Evolutionary conservation across 2,113 vertebrate genomes (phyloP).

Genomic region (Chaetura pelagica): DNA sequence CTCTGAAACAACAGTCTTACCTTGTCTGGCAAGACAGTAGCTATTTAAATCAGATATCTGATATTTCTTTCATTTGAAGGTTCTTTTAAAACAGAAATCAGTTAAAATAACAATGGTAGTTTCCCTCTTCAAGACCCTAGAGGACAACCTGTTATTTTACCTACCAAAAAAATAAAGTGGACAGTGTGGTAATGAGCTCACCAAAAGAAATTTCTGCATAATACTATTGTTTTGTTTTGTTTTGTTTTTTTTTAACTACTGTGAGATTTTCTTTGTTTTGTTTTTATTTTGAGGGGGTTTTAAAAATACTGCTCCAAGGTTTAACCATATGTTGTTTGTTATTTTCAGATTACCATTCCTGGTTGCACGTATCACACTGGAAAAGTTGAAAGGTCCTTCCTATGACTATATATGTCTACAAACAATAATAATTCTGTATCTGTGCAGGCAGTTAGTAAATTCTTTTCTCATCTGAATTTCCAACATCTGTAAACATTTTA

Average conservation of each 20-base stretch:
- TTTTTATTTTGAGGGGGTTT: neutral
- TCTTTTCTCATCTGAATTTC: neutral
- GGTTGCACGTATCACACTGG: neutral
- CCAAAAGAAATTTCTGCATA: neutral
- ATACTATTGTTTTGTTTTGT: neutral
- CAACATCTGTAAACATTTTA: neutral
- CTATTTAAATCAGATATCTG: neutral
- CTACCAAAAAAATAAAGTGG: neutral
- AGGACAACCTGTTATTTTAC: neutral
- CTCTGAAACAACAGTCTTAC: neutral
- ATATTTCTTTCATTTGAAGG: neutral
- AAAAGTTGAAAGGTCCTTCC: neutral
- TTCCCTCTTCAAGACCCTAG: neutral
- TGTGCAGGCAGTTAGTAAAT: neutral
- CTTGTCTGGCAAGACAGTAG: neutral
- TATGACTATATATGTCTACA: neutral
- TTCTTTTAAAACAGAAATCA: neutral
- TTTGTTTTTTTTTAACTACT: neutral
- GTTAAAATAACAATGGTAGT: neutral
- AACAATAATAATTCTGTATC: neutral
- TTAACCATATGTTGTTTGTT: neutral
- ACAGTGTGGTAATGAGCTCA: neutral
- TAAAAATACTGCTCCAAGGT: neutral
- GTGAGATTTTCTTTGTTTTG: neutral
- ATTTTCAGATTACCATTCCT: neutral